Base-by-base conservation (phyloP, 2,888 invertebrate species). In the Oxycera nigricornis region DNA sequence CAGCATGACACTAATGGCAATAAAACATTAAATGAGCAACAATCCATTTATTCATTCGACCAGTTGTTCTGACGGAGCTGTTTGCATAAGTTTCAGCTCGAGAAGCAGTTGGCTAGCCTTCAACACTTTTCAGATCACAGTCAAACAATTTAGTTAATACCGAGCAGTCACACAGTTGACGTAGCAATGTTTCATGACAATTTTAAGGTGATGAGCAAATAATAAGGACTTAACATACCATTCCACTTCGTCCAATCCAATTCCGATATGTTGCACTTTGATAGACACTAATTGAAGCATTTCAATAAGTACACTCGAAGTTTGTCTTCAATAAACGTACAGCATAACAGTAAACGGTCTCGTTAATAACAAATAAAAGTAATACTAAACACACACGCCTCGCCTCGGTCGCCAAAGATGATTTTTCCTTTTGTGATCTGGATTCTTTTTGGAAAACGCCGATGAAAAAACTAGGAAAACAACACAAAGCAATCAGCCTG, bases 401-500 rank as follows among this genome's bases (percentile, higher is more conserved):
- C 65, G 65, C n/a, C 65, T n/a, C 39, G 65, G 39, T 41, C 6
- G n/a, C 55, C 59, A 28, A 68, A 50, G 46, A 30, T 65, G 65
- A 26, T 28, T 50, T 68, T 68, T 68, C 30, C 50, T 50, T 68
- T 68, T 62, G 35, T 70, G 52, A 20, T 70, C 26, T 70, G 20
- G 31, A 20, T 14, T 70, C 22, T 35, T 52, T 52, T 22, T 9
- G 67, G 52, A 52, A 70, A 70, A 9, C 52, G 35, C 20, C 14
- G 52, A 65, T 6, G 35, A 70, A 52, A 65, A 55, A 73, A 73
- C 68, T 73, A 73, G 52, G 68, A 50, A 72, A 65, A 67, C 73
- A 67, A 65, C 73, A 73, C 72, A 76, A 74, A 76, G 75, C 74
- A 76, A 75, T 76, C 74, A 73, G 74, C 76, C 78, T 76, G 76